Conservation (phyloP, 2,888 invertebrate species). For the Lochmaea capreae region DNA sequence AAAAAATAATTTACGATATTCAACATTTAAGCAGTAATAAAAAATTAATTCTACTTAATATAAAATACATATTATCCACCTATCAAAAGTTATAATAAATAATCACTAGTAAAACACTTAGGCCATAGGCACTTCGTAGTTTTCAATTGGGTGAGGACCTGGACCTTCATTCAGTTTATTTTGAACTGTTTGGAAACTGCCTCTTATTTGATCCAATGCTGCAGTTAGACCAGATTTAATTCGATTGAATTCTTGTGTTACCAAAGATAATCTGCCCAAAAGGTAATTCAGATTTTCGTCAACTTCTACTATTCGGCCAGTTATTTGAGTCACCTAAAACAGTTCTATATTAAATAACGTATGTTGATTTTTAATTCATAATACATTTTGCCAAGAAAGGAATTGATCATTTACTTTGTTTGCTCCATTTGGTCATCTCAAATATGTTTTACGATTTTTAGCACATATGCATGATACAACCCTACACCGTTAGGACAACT, state of each 20-base stretch:
- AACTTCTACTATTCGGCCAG: conserved; percentile 80
- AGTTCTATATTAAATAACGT: conserved; percentile 31
- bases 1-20: conserved; percentile 10
- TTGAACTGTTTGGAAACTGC: conserved; percentile 74
- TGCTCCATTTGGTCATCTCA: no score
- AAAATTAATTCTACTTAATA: conserved; percentile 20
- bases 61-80: conserved; percentile 17
- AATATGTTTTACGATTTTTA: no score
- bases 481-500: no score
- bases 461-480: no score
- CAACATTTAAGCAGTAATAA: conserved; percentile 6
- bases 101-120: background rate
- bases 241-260: conserved; percentile 86
- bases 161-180: conserved; percentile 68
- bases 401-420: no score
- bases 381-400: no score
- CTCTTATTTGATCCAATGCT: conserved; percentile 78
- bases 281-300: conserved; percentile 86
- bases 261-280: conserved; percentile 81
- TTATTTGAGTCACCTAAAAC: conserved; percentile 79
- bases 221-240: conserved; percentile 81
- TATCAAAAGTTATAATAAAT: background rate
- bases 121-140: conserved; percentile 45
- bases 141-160: conserved; percentile 69
- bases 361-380: no score